These are phyloP conservation scores for Planiliza haematocheilus DNA, from an alignment of 2,113 vertebrate species.

Conservation along the genomic window DNA sequence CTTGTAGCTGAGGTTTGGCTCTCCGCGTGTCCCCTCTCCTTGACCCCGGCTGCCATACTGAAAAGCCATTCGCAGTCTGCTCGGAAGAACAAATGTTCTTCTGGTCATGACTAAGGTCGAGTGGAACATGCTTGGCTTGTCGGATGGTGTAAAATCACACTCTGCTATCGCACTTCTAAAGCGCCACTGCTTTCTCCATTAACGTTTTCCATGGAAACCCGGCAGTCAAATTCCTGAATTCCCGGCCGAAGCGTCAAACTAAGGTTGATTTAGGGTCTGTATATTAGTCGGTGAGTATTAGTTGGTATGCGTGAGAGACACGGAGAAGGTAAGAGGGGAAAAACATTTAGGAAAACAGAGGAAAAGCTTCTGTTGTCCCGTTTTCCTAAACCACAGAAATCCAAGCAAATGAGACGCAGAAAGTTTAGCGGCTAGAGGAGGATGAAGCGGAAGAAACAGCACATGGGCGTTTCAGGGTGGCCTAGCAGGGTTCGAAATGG, in stretches of 20 bases:
- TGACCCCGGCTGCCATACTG: conserved; percentile 73
- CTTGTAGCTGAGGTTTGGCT: conserved; percentile 74
- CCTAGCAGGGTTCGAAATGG: conserved; percentile 23
- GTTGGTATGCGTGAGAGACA: conserved; percentile 16
- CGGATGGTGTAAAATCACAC: conserved; percentile 70
- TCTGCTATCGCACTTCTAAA: conserved; percentile 66
- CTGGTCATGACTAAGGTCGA: too few species aligned
- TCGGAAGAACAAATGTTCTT: conserved; percentile 74
- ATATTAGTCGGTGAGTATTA: neutral
- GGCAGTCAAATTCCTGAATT: conserved; percentile 73
- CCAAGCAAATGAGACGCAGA: conserved; percentile 41
- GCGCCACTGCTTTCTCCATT: conserved; percentile 75
- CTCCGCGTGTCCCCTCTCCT: conserved; percentile 53
- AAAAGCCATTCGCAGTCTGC: conserved; percentile 70
- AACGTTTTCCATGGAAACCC: conserved; percentile 72
- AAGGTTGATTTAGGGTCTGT: conserved; percentile 55
- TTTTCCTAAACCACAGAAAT: conserved; percentile 71
- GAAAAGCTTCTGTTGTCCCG: conserved; percentile 59
- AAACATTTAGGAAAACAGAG: conserved; percentile 51
- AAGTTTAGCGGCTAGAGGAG: conserved; percentile 33
- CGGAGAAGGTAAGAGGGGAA: conserved; percentile 46
- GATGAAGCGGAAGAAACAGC: conserved; percentile 48
- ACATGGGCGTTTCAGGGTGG: conserved; percentile 57
- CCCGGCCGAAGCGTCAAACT: conserved; percentile 61
- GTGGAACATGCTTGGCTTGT: conserved; percentile 76